These are phyloP conservation scores for Macroteleia sp. DNA, from an alignment of 2,888 invertebrate genomes.

Conservation along the genomic window DNA sequence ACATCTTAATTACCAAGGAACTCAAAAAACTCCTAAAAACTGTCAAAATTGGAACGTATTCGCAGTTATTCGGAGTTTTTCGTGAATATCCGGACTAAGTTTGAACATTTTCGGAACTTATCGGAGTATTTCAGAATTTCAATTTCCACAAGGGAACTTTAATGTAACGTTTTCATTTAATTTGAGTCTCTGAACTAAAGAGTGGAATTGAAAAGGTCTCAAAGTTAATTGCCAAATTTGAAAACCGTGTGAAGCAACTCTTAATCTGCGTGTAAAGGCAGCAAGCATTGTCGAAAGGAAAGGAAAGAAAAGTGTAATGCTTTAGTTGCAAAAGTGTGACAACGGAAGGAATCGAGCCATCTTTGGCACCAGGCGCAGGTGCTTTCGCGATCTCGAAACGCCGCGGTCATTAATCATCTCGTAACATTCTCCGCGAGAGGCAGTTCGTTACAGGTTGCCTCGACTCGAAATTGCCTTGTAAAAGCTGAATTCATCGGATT, in stretches of 20 bases:
- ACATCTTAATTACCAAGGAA: too few relatives aligned
- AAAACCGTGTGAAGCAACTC: slow-evolving; percentile 1
- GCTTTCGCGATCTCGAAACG: slow-evolving; percentile 48
- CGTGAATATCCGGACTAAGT: too few relatives aligned
- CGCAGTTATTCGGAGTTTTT: too few relatives aligned
- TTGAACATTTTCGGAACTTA: too few relatives aligned
- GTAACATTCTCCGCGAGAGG: slow-evolving; percentile 52
- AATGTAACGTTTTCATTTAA: too few relatives aligned
- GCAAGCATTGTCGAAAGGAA: background rate
- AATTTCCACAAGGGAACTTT: too few relatives aligned
- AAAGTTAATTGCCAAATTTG: background rate
- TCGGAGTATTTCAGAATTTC: too few relatives aligned
- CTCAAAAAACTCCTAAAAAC: too few relatives aligned
- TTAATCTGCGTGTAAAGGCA: slow-evolving; percentile 32
- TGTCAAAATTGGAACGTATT: too few relatives aligned
- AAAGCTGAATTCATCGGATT: slow-evolving; percentile 57
- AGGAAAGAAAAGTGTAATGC: background rate
- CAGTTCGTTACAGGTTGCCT: slow-evolving; percentile 54
- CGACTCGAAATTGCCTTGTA: slow-evolving; percentile 50
- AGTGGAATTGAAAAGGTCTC: too few relatives aligned
- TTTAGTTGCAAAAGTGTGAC: too few relatives aligned
- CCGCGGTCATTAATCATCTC: slow-evolving; percentile 59
- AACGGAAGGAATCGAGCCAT: slow-evolving; percentile 56
- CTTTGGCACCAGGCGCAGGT: slow-evolving; percentile 62
- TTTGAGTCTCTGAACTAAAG: too few relatives aligned